These are phyloP conservation scores for Pelodiscus sinensis DNA, from an alignment of 2,113 vertebrate species.

Conservation along the genomic window DNA sequence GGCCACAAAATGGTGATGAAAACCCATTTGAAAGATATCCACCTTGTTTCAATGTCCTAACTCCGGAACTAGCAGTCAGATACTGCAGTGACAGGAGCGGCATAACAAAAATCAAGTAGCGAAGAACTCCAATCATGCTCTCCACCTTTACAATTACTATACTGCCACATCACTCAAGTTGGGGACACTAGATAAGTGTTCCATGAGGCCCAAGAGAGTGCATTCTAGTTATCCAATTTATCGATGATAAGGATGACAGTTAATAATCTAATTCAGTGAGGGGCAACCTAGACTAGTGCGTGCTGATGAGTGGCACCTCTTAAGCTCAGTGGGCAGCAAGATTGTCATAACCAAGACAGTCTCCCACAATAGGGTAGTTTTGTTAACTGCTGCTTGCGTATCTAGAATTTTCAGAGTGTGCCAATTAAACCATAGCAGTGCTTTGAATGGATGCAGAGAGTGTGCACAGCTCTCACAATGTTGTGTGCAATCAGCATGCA, in stretches of 20 bases:
- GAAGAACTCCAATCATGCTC: neutral
- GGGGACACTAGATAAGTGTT: neutral
- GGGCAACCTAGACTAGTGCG: too few species aligned
- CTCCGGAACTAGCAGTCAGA: neutral
- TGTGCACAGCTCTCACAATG: too few species aligned
- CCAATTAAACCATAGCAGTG: too few species aligned
- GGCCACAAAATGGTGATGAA: neutral
- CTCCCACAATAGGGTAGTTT: too few species aligned
- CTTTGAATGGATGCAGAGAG: too few species aligned
- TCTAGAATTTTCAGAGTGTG: too few species aligned
- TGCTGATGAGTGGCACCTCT: too few species aligned
- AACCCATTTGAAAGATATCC: neutral
- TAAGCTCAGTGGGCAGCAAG: too few species aligned
- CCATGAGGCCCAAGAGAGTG: neutral
- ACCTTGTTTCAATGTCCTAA: neutral
- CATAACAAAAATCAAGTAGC: neutral
- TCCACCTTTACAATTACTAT: neutral
- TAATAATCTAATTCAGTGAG: neutral
- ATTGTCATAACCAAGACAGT: too few species aligned
- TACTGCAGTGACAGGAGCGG: neutral
- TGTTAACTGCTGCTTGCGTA: too few species aligned
- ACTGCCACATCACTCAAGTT: neutral
- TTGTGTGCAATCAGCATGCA: too few species aligned
- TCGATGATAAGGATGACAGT: neutral
- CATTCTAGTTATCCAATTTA: constrained; percentile 22